Conservation (phyloP, 2,888 invertebrate species). For the Linnaemya tessellans region DNA sequence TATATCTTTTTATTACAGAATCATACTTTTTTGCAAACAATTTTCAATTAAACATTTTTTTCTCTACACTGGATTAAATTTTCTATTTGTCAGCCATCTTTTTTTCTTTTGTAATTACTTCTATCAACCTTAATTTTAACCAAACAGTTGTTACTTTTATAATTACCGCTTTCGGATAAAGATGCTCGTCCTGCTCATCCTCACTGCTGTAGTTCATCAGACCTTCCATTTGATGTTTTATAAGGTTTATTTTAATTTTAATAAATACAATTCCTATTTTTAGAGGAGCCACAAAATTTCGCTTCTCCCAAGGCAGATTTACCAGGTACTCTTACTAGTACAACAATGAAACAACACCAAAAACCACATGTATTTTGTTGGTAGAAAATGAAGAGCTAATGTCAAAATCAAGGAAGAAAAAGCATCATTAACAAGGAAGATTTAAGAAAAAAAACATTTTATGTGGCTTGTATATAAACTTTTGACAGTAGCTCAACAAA, state of each 20-base stretch:
- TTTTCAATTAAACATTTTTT: constrained; percentile 34
- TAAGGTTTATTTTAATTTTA: neutral
- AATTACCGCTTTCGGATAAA: constrained; percentile 81
- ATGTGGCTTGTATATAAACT: too few relatives aligned
- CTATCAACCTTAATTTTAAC: constrained; percentile 7
- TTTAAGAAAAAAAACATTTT: too few relatives aligned
- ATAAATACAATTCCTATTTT: constrained; percentile 27
- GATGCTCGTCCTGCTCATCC: constrained; percentile 86
- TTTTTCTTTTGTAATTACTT: constrained; percentile 52
- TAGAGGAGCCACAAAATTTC: neutral
- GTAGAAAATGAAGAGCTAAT: too few relatives aligned
- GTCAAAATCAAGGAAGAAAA: too few relatives aligned
- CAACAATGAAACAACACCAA: too few relatives aligned
- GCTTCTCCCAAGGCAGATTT: too few relatives aligned
- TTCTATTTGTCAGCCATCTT: constrained; percentile 71
- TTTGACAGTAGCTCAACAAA: too few relatives aligned
- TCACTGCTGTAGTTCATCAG: constrained; percentile 91
- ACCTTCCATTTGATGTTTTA: constrained; percentile 86
- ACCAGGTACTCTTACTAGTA: too few relatives aligned
- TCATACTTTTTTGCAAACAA: constrained; percentile 29
- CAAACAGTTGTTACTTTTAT: constrained; percentile 59
- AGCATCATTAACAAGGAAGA: too few relatives aligned
- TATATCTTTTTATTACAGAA: constrained; percentile 70
- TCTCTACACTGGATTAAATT: constrained; percentile 63
- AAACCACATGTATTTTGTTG: too few relatives aligned